Conservation (phyloP, 2,888 invertebrate genomes). For the Hydroisotoma schaefferi region DNA sequence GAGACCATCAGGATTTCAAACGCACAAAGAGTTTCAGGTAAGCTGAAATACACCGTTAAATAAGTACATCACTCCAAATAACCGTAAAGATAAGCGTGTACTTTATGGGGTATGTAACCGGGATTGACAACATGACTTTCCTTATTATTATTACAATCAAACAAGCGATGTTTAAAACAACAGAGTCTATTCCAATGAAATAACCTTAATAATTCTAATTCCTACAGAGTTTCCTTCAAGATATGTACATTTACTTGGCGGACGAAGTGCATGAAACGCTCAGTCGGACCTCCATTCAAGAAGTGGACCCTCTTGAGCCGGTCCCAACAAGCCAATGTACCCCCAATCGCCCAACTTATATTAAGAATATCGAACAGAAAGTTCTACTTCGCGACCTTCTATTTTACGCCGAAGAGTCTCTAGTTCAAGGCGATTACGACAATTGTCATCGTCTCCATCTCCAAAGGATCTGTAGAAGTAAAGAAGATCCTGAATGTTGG, state of each 20-base stretch:
- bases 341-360: neutral
- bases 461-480: constrained; percentile 33
- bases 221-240: constrained; percentile 39
- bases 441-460: constrained; percentile 41
- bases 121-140: too few species aligned
- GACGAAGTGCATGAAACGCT: constrained; percentile 40
- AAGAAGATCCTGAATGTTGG: constrained; percentile 32
- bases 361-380: neutral
- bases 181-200: constrained; percentile 7
- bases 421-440: constrained; percentile 40
- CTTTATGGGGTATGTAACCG: too few species aligned
- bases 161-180: too few species aligned
- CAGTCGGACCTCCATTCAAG: constrained; percentile 19
- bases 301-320: constrained; percentile 25
- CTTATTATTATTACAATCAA: too few species aligned
- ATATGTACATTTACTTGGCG: constrained; percentile 37
- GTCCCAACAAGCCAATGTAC: constrained; percentile 16
- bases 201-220: neutral
- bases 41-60: neutral
- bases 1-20: constrained; percentile 27
- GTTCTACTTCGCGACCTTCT: constrained; percentile 19
- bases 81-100: too few species aligned
- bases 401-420: constrained; percentile 39
- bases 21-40: constrained; percentile 31
- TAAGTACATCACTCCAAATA: too few species aligned